Evolutionary conservation across 1,140 invertebrate species (phyloP).

Genomic region (Cyclina sinensis): DNA sequence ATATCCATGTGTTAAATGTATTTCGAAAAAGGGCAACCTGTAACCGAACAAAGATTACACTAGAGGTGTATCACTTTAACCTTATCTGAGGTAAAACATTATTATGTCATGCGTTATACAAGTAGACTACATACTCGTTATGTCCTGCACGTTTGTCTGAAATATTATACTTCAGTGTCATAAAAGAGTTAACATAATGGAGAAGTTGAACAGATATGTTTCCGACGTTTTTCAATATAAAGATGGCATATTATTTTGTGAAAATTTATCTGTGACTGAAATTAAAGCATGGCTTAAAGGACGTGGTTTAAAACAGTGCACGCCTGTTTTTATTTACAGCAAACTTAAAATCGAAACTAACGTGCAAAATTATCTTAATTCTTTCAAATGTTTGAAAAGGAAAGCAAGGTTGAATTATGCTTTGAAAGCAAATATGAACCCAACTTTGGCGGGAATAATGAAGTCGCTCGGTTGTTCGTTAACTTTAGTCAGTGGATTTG

Average conservation of each 20-base stretch:
- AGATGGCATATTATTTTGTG: slow-evolving; percentile 73
- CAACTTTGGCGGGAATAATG: slow-evolving; percentile 80
- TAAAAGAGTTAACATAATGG: too few species aligned
- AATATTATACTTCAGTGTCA: too few species aligned
- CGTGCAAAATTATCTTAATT: slow-evolving; percentile 77
- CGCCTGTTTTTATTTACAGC: slow-evolving; percentile 84
- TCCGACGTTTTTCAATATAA: background rate
- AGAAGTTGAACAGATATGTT: too few species aligned
- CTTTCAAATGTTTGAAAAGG: slow-evolving; percentile 73
- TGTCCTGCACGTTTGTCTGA: too few species aligned
- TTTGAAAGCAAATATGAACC: slow-evolving; percentile 85
- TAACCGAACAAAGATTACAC: too few species aligned
- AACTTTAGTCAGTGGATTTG: slow-evolving; percentile 85
- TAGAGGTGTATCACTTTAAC: too few species aligned
- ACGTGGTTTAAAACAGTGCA: slow-evolving; percentile 10
- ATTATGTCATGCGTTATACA: too few species aligned
- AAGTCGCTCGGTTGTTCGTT: slow-evolving; percentile 78
- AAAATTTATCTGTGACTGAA: slow-evolving; percentile 69
- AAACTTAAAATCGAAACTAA: slow-evolving; percentile 78
- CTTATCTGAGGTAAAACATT: too few species aligned
- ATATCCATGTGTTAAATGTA: too few species aligned
- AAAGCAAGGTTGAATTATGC: slow-evolving; percentile 80
- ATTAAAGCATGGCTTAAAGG: slow-evolving; percentile 54
- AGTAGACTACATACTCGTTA: too few species aligned
- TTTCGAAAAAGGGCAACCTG: too few species aligned